Evolutionary conservation across 2,797 vertebrate species (phyloP).

Genomic region (Anolis apletophallus): DNA sequence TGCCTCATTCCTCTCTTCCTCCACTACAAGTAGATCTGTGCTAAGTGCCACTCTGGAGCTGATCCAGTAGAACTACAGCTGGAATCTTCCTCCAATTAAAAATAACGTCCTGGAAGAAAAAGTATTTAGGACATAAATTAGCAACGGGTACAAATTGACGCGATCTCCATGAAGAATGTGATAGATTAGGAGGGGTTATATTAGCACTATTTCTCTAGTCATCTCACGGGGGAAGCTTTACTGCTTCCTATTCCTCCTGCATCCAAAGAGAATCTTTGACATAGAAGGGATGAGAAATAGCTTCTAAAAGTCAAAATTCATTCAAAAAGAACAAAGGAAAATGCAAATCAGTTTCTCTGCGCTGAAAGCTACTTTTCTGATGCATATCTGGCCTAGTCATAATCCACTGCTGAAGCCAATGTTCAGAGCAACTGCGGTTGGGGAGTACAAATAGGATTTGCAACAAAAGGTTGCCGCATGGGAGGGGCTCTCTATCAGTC

Average conservation of each 20-base stretch:
- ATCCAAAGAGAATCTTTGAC: background rate
- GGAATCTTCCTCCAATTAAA: background rate
- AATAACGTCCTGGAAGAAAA: background rate
- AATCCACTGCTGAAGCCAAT: constrained; percentile 1
- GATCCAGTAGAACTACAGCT: background rate
- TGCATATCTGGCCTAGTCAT: background rate
- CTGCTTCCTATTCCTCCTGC: background rate
- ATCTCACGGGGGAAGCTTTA: background rate
- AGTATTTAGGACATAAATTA: background rate
- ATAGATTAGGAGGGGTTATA: background rate
- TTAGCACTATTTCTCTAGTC: background rate
- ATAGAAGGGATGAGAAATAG: background rate
- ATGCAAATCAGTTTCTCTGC: background rate
- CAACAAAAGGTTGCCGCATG: background rate
- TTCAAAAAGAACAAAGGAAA: constrained; percentile 7
- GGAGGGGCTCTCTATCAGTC: background rate
- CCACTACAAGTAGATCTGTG: background rate
- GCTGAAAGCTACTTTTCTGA: background rate
- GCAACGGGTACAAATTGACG: background rate
- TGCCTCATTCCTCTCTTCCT: background rate
- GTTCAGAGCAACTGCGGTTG: background rate
- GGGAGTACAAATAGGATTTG: background rate
- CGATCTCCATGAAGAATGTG: background rate
- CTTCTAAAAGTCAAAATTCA: background rate
- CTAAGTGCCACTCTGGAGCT: constrained; percentile 2